Conservation (phyloP, 1,140 invertebrate genomes). For the Ylistrum balloti region DNA sequence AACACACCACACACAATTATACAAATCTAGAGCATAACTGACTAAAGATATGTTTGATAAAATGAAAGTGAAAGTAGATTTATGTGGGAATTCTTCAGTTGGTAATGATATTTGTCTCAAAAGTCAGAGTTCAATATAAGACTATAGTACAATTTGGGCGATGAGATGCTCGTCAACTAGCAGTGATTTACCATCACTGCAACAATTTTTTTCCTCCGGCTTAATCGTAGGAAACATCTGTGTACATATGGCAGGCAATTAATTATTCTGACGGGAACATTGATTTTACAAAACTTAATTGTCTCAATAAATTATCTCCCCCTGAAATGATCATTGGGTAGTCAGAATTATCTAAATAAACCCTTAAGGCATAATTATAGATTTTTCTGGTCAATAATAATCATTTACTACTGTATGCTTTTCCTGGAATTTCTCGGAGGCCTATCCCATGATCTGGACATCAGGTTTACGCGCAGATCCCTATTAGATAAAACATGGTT, state of each 20-base stretch:
- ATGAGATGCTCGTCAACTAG: background rate
- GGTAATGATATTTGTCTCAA: no score
- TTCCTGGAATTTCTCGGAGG: conserved; percentile 13
- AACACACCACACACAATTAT: no score
- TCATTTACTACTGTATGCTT: background rate
- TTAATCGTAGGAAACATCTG: background rate
- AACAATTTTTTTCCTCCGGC: background rate
- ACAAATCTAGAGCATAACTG: no score
- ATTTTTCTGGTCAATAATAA: background rate
- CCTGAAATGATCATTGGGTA: background rate
- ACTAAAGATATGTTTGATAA: background rate
- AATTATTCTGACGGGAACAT: background rate
- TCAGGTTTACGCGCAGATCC: background rate
- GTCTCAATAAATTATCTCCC: conserved; percentile 31
- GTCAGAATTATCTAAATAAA: background rate
- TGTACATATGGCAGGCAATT: conserved; percentile 13
- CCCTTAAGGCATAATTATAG: background rate
- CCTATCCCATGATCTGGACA: conserved; percentile 23
- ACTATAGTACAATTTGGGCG: no score
- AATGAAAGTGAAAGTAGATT: background rate
- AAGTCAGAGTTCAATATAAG: no score
- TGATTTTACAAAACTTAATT: conserved; percentile 40
- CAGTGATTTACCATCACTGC: background rate
- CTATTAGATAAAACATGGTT: conserved; percentile 24
- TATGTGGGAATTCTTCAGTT: background rate